Evolutionary conservation across 1,140 invertebrate species (phyloP), one percentile per base, ranked within the genome.

Genomic region (Penaeus indicus): DNA sequence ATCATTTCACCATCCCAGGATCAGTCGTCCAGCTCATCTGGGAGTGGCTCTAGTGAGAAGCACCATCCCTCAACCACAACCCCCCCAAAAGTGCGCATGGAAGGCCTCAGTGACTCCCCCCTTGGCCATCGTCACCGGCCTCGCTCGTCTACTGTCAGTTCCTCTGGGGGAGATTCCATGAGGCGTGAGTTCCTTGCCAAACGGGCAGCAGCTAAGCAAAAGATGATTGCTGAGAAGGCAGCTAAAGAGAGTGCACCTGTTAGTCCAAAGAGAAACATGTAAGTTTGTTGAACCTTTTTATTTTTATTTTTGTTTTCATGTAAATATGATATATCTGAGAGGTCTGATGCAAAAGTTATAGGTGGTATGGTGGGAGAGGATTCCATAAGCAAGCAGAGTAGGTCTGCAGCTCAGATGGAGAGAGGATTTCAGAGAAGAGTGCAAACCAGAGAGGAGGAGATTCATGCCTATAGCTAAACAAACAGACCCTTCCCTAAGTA

Each of bases 171-270:
- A 60, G 91, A 91, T 85, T 89, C 91, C n/a, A 91, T 92, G 84
- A 89, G 91, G 72, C 89, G 91, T 82, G 91, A 91, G 64, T 61
- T 88, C 16, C 89, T 84, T 89, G 91, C 92, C 62, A 94, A 94
- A 86, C 93, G 93, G 85, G 94, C 93, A 4, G 67, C 84, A 63
- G 79, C 85, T 67, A 86, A 90, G 67, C 69, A 87, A 21, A 85
- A 90, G 38, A 47, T 83, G 61, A 2, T 54, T 4, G 27, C 72
- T 22, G 38, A 27, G 13, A 87, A 75, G 22, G 42, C 27, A 88
- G 69, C n/a, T 32, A 38, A 84, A n/a, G 67, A 38, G 21, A 63
- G 81, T 60, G 72, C 80, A 79, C 79, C 82, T 42, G 21, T 84
- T 10, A 82, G 84, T 18, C 54, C 89, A 22, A 90, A 90, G 63